Base-by-base conservation (phyloP, 2,113 vertebrate genomes). In the Daubentonia madagascariensis region DNA sequence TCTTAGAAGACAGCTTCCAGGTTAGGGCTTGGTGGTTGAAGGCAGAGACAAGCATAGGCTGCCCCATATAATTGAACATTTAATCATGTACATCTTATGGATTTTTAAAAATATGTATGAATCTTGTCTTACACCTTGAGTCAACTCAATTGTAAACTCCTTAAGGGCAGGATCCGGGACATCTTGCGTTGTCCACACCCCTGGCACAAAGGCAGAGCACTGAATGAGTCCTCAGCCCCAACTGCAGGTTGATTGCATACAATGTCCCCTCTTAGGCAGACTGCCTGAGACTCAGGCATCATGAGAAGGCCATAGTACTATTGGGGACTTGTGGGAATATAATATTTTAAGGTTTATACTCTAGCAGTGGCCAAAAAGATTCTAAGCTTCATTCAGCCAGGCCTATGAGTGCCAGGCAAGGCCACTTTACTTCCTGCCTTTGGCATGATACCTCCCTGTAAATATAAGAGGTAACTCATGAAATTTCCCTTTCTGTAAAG, bases 401-500 rank as follows among this genome's bases (percentile, higher is more conserved):
- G 1, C 22, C 50, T 88, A 3, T 67, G 48, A 85, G 57, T 75
- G 50, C 78, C 57, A 90, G 30, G 25, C 6, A 85, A 65, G 59
- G 43, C 37, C 43, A 70, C 9, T 81, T 95, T 85, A 73, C 43
- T 40, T 78, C 86, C 65, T 87, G 57, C 45, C n/a, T 94, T 96
- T 67, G 52, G n/a, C 43, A 73, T 67, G 45, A 73, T 17, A 22
- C 72, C 22, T 76, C 22, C 85, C 68, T 85, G 18, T 85, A 89
- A 87, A 83, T 91, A 45, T 59, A 87, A 88, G 48, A 87, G 4
- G 45, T 65, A 88, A 88, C 65, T 54, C 9, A 54, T n/a, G 11
- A 54, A 87, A 91, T 30, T 90, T 85, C 61, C 9, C 63, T 94
- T 86, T 63, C 37, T 70, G 22, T 81, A 73, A 97, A 94, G 78